These are phyloP conservation scores for Calameuta idolon DNA, from an alignment of 2,888 invertebrate genomes.

Conservation along the genomic window DNA sequence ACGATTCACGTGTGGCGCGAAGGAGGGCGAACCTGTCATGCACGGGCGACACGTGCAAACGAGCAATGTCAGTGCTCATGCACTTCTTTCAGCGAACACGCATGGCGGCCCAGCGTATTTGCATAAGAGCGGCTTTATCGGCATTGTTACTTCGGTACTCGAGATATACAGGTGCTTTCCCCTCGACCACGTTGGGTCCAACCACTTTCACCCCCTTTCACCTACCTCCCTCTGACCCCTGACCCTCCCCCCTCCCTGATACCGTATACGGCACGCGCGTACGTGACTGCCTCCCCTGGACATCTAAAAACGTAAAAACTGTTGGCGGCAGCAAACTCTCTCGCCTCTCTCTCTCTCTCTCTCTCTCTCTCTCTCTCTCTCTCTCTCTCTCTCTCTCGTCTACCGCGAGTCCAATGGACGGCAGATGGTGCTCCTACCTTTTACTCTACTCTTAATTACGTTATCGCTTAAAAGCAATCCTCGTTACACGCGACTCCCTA, in stretches of 20 bases:
- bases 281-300: neutral
- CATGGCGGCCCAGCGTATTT: constrained; percentile 2
- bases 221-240: too few species aligned
- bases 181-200: neutral
- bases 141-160: constrained; percentile 2
- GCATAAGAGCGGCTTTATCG: constrained; percentile 11
- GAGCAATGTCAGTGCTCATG: neutral
- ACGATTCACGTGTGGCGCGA: neutral
- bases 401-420: constrained; percentile 13
- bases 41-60: neutral
- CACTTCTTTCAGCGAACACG: neutral
- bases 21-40: neutral
- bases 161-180: constrained; percentile 3
- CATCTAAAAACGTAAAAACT: neutral
- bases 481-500: neutral
- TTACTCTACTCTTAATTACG: constrained; percentile 36
- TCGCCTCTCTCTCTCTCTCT: neutral
- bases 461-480: constrained; percentile 39
- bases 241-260: neutral
- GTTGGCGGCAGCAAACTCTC: neutral
- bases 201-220: neutral
- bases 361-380: too few species aligned
- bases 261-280: neutral
- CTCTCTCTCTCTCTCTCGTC: neutral
- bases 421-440: constrained; percentile 32